Percentiles rank a stretch among this genome's conserved stretches.
Conservation (phyloP, 1,140 invertebrate genomes). For the Lineus longissimus region DNA sequence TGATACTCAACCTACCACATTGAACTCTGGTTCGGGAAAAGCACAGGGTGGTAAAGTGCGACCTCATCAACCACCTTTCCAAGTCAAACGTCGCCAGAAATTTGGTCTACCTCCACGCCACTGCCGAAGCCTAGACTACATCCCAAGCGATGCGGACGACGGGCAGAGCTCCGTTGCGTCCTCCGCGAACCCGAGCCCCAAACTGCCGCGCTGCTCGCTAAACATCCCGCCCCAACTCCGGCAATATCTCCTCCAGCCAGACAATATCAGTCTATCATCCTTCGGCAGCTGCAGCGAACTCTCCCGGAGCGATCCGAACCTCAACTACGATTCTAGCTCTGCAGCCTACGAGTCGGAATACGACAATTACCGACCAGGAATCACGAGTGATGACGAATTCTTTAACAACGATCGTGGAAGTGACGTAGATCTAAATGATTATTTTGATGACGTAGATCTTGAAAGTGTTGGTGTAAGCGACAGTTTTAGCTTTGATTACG, state of each 20-base stretch:
- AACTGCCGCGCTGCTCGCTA: constrained; percentile 23
- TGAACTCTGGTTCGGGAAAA: no score
- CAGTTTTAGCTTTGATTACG: constrained; percentile 43
- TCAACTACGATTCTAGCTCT: constrained; percentile 45
- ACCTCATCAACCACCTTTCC: constrained; percentile 14
- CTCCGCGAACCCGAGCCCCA: constrained; percentile 42
- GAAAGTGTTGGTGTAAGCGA: constrained; percentile 60
- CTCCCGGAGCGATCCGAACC: constrained; percentile 43
- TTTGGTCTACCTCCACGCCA: constrained; percentile 38
- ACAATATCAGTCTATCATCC: constrained; percentile 45
- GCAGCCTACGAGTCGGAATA: constrained; percentile 75
- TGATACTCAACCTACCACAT: no score
- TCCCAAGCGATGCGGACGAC: constrained; percentile 47
- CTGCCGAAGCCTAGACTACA: constrained; percentile 49
- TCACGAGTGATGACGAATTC: constrained; percentile 50
- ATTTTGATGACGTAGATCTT: constrained; percentile 66
- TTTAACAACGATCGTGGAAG: constrained; percentile 51
- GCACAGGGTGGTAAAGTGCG: not conserved
- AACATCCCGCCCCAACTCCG: not conserved
- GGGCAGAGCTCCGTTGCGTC: constrained; percentile 29
- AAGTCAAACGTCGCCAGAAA: constrained; percentile 41
- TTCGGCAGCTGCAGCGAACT: constrained; percentile 48
- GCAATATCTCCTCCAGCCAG: constrained; percentile 21
- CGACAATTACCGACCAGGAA: constrained; percentile 60
- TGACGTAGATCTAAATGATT: constrained; percentile 47